These are phyloP conservation scores for Nycteola revayana DNA, from an alignment of 2,888 invertebrate genomes.

Conservation along the genomic window DNA sequence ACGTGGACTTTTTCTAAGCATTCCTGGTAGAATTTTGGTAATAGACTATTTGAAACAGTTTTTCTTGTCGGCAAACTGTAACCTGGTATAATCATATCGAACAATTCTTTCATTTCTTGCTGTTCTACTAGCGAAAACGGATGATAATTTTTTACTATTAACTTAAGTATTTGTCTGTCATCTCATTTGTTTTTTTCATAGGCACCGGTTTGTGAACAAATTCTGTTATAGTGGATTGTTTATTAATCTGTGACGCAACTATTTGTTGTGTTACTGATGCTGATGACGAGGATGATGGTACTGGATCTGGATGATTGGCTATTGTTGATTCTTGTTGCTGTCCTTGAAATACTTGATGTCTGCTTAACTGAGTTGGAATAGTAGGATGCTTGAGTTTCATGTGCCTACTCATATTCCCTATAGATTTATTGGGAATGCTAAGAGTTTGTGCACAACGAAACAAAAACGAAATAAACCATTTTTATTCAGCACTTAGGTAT, in stretches of 20 bases:
- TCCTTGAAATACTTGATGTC: background rate
- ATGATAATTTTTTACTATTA: background rate
- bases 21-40: background rate
- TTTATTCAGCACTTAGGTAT: no score
- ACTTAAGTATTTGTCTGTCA: background rate
- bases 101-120: background rate
- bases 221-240: background rate
- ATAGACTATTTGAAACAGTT: background rate
- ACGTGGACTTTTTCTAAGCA: background rate
- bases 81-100: background rate
- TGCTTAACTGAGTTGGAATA: background rate
- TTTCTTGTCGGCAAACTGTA: background rate
- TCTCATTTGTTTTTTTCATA: no score
- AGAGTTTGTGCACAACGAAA: conserved; percentile 1
- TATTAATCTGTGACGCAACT: no score
- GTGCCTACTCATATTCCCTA: conserved; percentile 1
- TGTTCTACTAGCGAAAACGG: background rate
- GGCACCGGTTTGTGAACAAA: background rate
- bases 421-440: background rate
- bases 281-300: no score
- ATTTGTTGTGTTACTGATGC: no score
- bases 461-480: no score
- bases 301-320: no score
- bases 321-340: background rate
- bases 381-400: background rate